Conservation (phyloP, 2,113 vertebrate genomes). For the Tinamus guttatus region DNA sequence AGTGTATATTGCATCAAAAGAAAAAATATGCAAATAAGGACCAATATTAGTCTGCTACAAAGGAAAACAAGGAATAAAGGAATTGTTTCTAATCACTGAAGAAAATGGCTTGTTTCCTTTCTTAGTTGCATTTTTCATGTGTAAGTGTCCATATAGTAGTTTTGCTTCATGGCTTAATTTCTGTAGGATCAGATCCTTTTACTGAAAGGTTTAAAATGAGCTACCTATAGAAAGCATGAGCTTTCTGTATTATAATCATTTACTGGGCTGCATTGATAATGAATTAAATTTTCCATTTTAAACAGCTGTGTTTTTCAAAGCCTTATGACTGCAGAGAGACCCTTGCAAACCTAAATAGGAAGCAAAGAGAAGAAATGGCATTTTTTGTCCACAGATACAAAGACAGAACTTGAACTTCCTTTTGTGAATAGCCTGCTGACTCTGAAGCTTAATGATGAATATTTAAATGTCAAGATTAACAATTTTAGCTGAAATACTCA, state of each 20-base stretch:
- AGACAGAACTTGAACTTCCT: neutral
- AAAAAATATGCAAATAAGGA: neutral
- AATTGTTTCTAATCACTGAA: neutral
- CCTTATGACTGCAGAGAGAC: neutral
- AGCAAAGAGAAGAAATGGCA: neutral
- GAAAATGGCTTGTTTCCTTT: neutral
- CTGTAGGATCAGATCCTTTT: neutral
- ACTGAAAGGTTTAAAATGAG: neutral
- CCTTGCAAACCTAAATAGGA: neutral
- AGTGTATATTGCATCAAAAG: neutral
- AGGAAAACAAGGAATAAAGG: neutral
- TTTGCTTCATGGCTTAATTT: conserved; percentile 8
- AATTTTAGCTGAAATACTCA: conserved; percentile 45
- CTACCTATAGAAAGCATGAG: neutral
- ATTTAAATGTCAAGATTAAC: conserved; percentile 53
- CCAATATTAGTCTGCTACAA: neutral
- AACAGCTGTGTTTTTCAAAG: neutral
- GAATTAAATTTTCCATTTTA: neutral
- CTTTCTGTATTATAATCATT: neutral
- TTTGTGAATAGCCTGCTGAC: neutral
- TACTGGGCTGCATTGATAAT: neutral
- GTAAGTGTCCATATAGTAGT: neutral
- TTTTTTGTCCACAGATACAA: neutral
- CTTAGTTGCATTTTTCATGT: neutral
- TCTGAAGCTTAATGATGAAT: conserved; percentile 32